Evolutionary conservation across 1,140 invertebrate species (phyloP), one percentile per base, ranked within the genome.

Genomic region (Mya arenaria): DNA sequence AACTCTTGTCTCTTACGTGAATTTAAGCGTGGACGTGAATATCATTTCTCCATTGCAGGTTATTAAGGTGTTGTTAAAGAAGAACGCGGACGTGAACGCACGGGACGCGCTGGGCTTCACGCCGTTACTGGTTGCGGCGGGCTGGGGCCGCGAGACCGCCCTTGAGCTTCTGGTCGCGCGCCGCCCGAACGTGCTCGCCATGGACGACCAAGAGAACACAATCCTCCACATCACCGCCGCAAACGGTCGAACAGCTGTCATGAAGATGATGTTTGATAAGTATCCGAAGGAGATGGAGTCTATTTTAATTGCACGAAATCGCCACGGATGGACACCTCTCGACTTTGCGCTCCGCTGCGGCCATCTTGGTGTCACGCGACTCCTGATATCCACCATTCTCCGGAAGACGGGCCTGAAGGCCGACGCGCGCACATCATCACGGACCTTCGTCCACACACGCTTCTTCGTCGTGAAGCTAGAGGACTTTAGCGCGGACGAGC

Each of bases 1-100:
- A n/a, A n/a, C n/a, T n/a, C n/a, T n/a, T n/a, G n/a, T n/a, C n/a
- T n/a, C n/a, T n/a, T n/a, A n/a, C n/a, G n/a, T n/a, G n/a, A n/a
- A n/a, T n/a, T n/a, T n/a, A n/a, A n/a, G n/a, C n/a, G n/a, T n/a
- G n/a, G n/a, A n/a, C n/a, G n/a, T n/a, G n/a, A n/a, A n/a, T n/a
- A n/a, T n/a, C n/a, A n/a, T n/a, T n/a, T n/a, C n/a, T n/a, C n/a
- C n/a, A 1, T 8, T 52, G 19, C 1, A 52, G 48, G 92, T 91
- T 17, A 94, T 94, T 3, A 89, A 93, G 23, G 69, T 94, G 34
- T 86, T 95, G 3, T 78, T 95, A 25, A 88, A 92, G 48, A 88
- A 93, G 62, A 90, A 94, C 55, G 94, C 94, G 23, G 92, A 94
- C 84, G 92, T 93, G 0, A 93, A 92, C 84, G 92, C 93, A 1